Percentiles rank a stretch among this genome's conserved stretches.
These are phyloP conservation scores for Aphodius sticticus DNA, from an alignment of 2,888 invertebrate genomes.

Conservation along the genomic window DNA sequence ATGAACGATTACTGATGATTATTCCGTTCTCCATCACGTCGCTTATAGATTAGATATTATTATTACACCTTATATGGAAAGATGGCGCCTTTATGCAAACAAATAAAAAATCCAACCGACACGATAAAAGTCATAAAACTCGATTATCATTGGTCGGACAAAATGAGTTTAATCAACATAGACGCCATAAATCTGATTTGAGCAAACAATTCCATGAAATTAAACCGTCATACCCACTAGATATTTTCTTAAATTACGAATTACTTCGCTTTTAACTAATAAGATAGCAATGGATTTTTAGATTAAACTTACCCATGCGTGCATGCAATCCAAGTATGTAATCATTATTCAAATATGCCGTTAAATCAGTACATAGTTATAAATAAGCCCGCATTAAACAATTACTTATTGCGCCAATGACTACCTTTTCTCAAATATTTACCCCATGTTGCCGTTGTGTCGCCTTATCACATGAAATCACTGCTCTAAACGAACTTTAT, in stretches of 20 bases:
- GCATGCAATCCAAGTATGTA: not conserved
- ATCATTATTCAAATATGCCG: not conserved
- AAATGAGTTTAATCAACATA: not conserved
- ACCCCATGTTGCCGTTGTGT: not conserved
- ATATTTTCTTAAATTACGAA: not conserved
- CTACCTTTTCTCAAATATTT: slow-evolving; percentile 4
- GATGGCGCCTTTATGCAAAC: not conserved
- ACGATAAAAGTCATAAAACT: not conserved
- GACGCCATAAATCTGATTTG: not conserved
- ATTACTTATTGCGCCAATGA: not conserved
- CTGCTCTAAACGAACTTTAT: not conserved
- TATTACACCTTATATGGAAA: not conserved
- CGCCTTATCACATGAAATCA: not conserved
- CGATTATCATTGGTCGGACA: not conserved
- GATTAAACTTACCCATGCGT: not conserved
- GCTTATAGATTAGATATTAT: not conserved
- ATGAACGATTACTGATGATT: not conserved
- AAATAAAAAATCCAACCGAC: not conserved
- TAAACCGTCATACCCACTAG: not conserved
- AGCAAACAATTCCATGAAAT: not conserved
- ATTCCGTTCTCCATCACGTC: not conserved
- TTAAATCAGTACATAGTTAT: slow-evolving; percentile 4
- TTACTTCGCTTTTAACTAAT: not conserved
- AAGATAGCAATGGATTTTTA: not conserved
- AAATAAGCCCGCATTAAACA: not conserved